phyloP scores from a whole-genome alignment of 2,797 vertebrate species.

The Anolis apletophallus region DNA sequence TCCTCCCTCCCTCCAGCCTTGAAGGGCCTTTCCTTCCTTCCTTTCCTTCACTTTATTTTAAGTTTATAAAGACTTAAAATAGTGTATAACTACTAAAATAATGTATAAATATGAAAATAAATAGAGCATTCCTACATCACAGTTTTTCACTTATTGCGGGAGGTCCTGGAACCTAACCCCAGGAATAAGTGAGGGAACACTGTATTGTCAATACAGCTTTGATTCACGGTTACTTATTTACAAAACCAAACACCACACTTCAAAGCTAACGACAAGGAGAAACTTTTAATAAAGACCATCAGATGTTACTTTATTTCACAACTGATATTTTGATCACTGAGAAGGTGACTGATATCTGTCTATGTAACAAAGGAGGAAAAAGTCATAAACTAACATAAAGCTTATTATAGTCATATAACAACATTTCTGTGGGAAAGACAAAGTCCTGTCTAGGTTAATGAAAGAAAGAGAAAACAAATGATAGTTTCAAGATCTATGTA shows the following conservation, averaged over 20 bases:
- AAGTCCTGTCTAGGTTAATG: conserved; percentile 27
- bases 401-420: conserved; percentile 43
- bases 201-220: conserved; percentile 46
- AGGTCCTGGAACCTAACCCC: no score
- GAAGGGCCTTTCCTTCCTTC: no score
- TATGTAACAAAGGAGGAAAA: conserved; percentile 36
- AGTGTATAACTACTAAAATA: no score
- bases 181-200: no score
- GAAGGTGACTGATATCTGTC: conserved; percentile 19
- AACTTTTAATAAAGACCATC: conserved; percentile 43
- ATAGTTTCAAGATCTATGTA: conserved; percentile 57
- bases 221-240: neutral
- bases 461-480: conserved; percentile 57
- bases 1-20: no score
- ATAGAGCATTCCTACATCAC: no score
- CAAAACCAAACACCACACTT: conserved; percentile 33
- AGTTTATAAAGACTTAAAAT: no score
- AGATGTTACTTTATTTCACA: conserved; percentile 21
- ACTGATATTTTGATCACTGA: conserved; percentile 26
- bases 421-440: conserved; percentile 32
- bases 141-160: no score
- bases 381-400: conserved; percentile 39
- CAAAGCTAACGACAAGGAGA: neutral
- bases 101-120: no score
- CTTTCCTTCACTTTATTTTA: no score